Evolutionary conservation across 2,797 vertebrate species (phyloP).

Genomic region (Spondyliosoma cantharus): DNA sequence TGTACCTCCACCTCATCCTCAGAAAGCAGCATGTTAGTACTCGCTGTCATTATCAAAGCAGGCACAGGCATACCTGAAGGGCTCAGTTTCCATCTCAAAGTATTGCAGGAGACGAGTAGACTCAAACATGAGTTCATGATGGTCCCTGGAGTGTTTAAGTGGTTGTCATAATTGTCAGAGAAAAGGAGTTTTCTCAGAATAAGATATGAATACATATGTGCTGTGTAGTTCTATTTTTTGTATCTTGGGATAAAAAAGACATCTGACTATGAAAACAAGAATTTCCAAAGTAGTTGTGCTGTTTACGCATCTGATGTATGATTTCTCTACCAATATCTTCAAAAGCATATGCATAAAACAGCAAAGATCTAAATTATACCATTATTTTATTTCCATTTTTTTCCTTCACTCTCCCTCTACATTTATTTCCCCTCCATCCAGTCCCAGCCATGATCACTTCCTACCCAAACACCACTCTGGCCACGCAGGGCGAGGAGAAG

Average conservation of each 20-base stretch:
- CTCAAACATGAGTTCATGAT: conserved; percentile 55
- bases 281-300: conserved; percentile 7
- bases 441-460: conserved; percentile 99
- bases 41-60: conserved; percentile 73
- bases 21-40: conserved; percentile 59
- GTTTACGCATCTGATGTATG: background rate
- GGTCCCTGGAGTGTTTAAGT: conserved; percentile 59
- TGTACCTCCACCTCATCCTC: conserved; percentile 62
- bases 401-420: background rate
- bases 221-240: conserved; percentile 5
- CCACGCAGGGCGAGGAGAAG: conserved; percentile 97
- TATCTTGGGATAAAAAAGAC: conserved; percentile 1
- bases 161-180: conserved; percentile 60
- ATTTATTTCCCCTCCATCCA: conserved; percentile 58
- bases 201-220: conserved; percentile 13
- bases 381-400: background rate
- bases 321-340: background rate
- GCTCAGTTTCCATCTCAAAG: conserved; percentile 61
- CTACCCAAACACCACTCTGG: conserved; percentile 97
- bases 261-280: background rate
- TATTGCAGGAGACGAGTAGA: conserved; percentile 59
- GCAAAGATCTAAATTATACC: background rate
- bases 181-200: conserved; percentile 34
- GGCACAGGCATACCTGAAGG: conserved; percentile 67
- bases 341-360: background rate